Evolutionary conservation across 2,888 invertebrate species (phyloP).

Genomic region (Rhagonycha fulva): DNA sequence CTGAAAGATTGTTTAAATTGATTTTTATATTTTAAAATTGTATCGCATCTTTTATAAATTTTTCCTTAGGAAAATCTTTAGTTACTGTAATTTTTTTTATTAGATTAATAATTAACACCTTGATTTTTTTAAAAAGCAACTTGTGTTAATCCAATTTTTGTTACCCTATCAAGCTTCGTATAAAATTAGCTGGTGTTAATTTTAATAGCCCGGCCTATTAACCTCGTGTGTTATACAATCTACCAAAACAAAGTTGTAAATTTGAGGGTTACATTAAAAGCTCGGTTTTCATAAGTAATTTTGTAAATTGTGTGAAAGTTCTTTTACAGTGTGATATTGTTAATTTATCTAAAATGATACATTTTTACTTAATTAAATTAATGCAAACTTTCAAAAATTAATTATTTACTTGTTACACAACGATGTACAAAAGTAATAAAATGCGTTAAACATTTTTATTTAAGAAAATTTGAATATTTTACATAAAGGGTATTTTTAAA

Average conservation of each 20-base stretch:
- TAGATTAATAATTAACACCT: neutral
- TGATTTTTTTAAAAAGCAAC: neutral
- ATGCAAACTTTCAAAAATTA: neutral
- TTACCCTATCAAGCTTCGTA: neutral
- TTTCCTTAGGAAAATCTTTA: neutral
- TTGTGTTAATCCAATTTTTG: neutral
- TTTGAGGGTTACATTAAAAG: neutral
- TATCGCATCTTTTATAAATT: neutral
- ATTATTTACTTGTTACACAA: neutral
- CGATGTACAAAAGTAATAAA: neutral
- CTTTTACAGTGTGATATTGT: neutral
- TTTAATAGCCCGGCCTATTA: conserved; percentile 18
- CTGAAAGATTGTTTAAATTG: no score
- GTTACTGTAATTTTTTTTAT: neutral
- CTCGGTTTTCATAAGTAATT: neutral
- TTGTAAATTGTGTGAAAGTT: neutral
- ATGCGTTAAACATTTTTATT: no score
- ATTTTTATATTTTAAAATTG: neutral
- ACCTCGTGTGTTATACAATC: conserved; percentile 2
- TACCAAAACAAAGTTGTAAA: conserved; percentile 1
- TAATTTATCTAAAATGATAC: neutral
- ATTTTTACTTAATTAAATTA: neutral
- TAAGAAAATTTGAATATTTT: no score
- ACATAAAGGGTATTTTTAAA: no score
- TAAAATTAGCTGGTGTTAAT: conserved; percentile 19